Base-by-base conservation (phyloP, 2,888 invertebrate genomes). In the Argyresthia albistria region DNA sequence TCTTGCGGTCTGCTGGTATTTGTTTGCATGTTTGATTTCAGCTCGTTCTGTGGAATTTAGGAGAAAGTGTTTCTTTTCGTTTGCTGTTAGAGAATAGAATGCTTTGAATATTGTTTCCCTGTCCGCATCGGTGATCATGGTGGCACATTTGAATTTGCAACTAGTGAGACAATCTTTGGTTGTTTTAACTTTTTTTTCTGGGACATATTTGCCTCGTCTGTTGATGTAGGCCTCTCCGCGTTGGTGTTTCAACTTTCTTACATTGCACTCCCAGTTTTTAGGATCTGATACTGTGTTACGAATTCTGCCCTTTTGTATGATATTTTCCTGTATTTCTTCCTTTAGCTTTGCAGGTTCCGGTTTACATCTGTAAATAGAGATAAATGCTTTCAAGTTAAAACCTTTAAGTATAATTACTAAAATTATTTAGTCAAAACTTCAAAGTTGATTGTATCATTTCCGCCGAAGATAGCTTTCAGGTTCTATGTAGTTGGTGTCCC, bases 11-110 rank as follows among this genome's bases (percentile, higher is more conserved):
- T 46, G 25, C 7, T 35, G 25, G 10, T 15, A 25, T 25, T 46
- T 62, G 53, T 69, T 71, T 16, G 57, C 59, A 4, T 69, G 65
- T 60, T 76, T 82, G 0, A 79, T 70, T n/a, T 65, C 60, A 35
- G 75, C 68, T 46, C 84, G 62, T 58, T 86, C 86, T 1, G 86
- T 84, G 6, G 82, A 81, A 54, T 76, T 84, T 0, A 87, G 63
- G n/a, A 86, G 53, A 16, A 81, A 87, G 61, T 82, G 80, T 58
- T 77, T 79, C 59, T 87, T 87, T 60, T 87, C 86, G 48, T 81
- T 84, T 0, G 76, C 69, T 45, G 74, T 80, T 45, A 87, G 58
- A 0, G 80, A 76, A 57, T 86, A 87, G 54, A 84, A 87, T 0
- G 84, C 79, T 67, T 78, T 80, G 58, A 87, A 87, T 53, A 87